Conservation (phyloP, 2,888 invertebrate genomes). For the Dicyrtoma fusca region DNA sequence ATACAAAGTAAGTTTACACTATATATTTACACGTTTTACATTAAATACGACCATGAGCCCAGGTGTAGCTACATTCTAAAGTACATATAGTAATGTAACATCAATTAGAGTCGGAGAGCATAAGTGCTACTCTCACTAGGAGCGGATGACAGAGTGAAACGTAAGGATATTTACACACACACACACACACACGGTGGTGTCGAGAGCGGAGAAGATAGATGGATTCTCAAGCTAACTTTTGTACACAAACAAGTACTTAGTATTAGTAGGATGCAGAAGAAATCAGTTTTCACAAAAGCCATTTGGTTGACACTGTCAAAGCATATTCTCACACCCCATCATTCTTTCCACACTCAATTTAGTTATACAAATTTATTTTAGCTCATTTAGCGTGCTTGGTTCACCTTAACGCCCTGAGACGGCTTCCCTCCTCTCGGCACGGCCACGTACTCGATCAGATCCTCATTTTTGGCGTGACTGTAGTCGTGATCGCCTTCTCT, state of each 20-base stretch:
- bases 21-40: not conserved
- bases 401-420: slow-evolving; percentile 73
- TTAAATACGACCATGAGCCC: not conserved
- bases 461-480: slow-evolving; percentile 76
- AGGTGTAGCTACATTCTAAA: too few species aligned
- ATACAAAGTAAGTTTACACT: slow-evolving; percentile 5
- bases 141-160: not conserved
- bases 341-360: not conserved
- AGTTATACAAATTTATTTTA: not conserved
- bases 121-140: not conserved
- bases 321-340: not conserved
- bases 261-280: too few species aligned
- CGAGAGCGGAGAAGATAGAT: slow-evolving; percentile 30
- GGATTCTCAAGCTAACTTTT: slow-evolving; percentile 4
- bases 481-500: slow-evolving; percentile 59
- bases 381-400: slow-evolving; percentile 21
- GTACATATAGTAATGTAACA: too few species aligned
- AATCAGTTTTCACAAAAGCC: not conserved
- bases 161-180: not conserved
- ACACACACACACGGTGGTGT: not conserved
- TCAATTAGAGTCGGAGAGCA: not conserved
- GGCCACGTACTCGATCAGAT: slow-evolving; percentile 72
- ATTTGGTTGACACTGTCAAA: slow-evolving; percentile 8
- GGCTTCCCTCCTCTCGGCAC: slow-evolving; percentile 61
- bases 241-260: too few species aligned